These are phyloP conservation scores for Sandelia bainsii DNA, from an alignment of 2,797 vertebrate genomes.

Conservation along the genomic window DNA sequence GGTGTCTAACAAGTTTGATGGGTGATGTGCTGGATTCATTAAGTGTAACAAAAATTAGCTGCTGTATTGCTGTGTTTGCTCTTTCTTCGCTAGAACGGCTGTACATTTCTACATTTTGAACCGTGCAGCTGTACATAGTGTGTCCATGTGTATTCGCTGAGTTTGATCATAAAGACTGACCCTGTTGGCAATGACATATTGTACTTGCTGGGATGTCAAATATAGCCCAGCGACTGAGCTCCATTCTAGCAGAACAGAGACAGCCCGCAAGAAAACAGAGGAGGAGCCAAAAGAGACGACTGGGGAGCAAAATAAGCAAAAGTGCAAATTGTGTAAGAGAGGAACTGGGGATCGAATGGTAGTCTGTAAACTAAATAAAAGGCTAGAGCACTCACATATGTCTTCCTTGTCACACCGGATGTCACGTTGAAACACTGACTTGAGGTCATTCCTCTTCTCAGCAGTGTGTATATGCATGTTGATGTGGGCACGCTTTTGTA, in stretches of 20 bases:
- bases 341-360: slow-evolving; percentile 10
- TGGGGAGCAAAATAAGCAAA: slow-evolving; percentile 15
- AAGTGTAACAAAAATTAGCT: not conserved
- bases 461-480: not conserved
- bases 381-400: not conserved
- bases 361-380: not conserved
- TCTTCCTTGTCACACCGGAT: slow-evolving; percentile 5
- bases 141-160: slow-evolving; percentile 1
- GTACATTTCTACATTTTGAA: slow-evolving; percentile 8
- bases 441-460: slow-evolving; percentile 6
- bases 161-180: slow-evolving; percentile 47
- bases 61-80: not conserved
- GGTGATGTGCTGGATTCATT: not conserved
- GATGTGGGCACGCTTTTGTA: not conserved
- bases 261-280: not conserved
- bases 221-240: slow-evolving; percentile 47
- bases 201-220: slow-evolving; percentile 48
- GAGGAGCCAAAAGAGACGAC: slow-evolving; percentile 3
- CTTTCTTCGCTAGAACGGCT: slow-evolving; percentile 6
- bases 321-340: slow-evolving; percentile 8
- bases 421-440: slow-evolving; percentile 1
- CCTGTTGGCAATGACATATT: slow-evolving; percentile 46
- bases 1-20: too few relatives aligned
- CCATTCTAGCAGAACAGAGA: slow-evolving; percentile 28
- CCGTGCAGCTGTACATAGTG: not conserved